phyloP scores from a whole-genome alignment of 2,888 invertebrate genomes.

The Brachycybe producta region DNA sequence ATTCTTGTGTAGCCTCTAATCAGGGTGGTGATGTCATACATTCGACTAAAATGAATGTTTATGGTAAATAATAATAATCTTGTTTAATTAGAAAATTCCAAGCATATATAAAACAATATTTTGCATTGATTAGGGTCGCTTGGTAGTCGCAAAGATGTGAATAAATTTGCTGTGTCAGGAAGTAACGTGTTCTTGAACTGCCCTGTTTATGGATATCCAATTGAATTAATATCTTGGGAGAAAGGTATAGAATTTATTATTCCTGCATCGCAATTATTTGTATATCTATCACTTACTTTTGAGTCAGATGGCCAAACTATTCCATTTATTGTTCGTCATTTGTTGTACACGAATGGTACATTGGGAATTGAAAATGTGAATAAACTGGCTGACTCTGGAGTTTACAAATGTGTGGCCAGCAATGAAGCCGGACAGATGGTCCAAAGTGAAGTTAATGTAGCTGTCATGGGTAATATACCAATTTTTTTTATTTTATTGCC shows the following conservation, averaged over 20 bases:
- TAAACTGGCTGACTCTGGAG: conserved; percentile 79
- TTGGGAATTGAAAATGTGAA: conserved; percentile 88
- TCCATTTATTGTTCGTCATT: conserved; percentile 88
- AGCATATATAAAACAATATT: not conserved
- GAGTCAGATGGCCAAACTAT: conserved; percentile 63
- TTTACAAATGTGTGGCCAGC: conserved; percentile 85
- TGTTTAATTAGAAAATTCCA: not conserved
- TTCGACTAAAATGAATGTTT: conserved; percentile 21
- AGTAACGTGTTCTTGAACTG: conserved; percentile 18
- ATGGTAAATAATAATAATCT: conserved; percentile 19
- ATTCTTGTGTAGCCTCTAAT: conserved; percentile 22
- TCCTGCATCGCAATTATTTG: not conserved
- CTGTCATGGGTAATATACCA: conserved; percentile 92
- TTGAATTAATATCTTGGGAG: conserved; percentile 17
- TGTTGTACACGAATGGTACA: conserved; percentile 83
- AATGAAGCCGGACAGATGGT: conserved; percentile 68
- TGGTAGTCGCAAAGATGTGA: not conserved
- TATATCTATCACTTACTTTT: conserved; percentile 4
- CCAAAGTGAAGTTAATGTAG: conserved; percentile 59
- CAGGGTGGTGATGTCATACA: conserved; percentile 19
- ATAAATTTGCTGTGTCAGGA: conserved; percentile 3
- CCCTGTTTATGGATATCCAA: conserved; percentile 20
- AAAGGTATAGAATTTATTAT: conserved; percentile 16
- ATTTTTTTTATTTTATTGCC: conserved; percentile 2
- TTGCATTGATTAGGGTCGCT: not conserved